Evolutionary conservation across 2,113 vertebrate species (phyloP).

Genomic region (Pterocles burchelli): DNA sequence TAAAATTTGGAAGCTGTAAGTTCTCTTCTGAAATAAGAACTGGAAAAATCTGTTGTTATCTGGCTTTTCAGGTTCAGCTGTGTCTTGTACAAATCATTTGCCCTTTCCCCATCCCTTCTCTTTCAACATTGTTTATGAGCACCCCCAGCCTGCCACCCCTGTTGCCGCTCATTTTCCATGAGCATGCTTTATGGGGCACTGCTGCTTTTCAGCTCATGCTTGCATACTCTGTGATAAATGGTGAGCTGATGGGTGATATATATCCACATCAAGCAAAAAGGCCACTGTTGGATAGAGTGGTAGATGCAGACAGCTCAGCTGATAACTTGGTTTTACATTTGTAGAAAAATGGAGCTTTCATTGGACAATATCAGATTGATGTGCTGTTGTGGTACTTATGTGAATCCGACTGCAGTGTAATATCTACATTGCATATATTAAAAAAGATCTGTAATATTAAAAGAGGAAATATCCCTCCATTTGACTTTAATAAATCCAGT

Average conservation of each 20-base stretch:
- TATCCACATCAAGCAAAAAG: not conserved
- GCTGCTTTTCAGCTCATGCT: not conserved
- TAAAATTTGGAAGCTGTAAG: constrained; percentile 99
- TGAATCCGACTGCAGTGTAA: not conserved
- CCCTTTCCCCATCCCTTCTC: fast-evolving
- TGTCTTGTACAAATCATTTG: not conserved
- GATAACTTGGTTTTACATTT: not conserved
- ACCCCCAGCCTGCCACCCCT: not conserved
- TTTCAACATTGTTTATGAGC: not conserved
- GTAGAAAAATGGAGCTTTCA: not conserved
- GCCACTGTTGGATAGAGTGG: not conserved
- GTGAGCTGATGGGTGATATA: not conserved
- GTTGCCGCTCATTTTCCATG: not conserved
- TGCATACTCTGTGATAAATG: not conserved
- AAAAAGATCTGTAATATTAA: constrained; percentile 37
- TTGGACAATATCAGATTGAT: not conserved
- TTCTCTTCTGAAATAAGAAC: constrained; percentile 57
- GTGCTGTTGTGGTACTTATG: not conserved
- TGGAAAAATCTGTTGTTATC: not conserved
- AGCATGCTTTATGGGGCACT: not conserved
- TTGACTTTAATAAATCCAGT: constrained; percentile 44
- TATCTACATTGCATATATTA: not conserved
- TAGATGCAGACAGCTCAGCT: not conserved
- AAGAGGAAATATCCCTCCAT: constrained; percentile 16
- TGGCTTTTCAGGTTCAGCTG: not conserved